Evolutionary conservation across 1,140 invertebrate species (phyloP).

Genomic region (Bombus pascuorum): DNA sequence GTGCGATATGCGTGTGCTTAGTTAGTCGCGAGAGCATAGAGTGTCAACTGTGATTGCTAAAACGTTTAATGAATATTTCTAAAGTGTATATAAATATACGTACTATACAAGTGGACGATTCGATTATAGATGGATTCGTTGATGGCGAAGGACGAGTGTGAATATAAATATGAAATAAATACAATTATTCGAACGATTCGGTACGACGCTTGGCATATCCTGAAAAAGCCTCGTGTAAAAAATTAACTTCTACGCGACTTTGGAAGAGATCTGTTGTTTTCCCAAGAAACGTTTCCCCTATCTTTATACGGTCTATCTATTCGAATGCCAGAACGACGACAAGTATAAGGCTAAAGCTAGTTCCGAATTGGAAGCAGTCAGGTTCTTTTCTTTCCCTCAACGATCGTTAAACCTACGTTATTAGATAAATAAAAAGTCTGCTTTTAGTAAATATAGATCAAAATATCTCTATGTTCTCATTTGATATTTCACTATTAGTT

Average conservation of each 20-base stretch:
- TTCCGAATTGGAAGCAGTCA: constrained; percentile 38
- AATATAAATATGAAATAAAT: constrained; percentile 57
- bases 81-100: constrained; percentile 51
- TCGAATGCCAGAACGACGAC: neutral
- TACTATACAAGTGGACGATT: constrained; percentile 31
- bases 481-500: constrained; percentile 33
- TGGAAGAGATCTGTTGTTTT: constrained; percentile 61
- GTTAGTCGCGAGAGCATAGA: constrained; percentile 27
- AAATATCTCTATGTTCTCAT: constrained; percentile 42
- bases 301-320: neutral
- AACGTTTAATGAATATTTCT: constrained; percentile 47
- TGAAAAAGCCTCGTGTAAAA: constrained; percentile 71
- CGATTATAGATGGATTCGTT: constrained; percentile 46
- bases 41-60: constrained; percentile 28
- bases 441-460: constrained; percentile 49
- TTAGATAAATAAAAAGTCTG: constrained; percentile 63
- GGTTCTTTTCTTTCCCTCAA: neutral
- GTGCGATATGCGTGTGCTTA: constrained; percentile 55
- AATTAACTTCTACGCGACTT: constrained; percentile 62
- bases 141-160: constrained; percentile 31
- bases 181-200: constrained; percentile 35
- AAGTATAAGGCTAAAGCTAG: constrained; percentile 41
- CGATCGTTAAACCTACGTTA: constrained; percentile 15
- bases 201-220: constrained; percentile 37
- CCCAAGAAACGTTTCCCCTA: constrained; percentile 15